Conservation (phyloP, 2,888 invertebrate genomes). For the Hermodice carunculata region DNA sequence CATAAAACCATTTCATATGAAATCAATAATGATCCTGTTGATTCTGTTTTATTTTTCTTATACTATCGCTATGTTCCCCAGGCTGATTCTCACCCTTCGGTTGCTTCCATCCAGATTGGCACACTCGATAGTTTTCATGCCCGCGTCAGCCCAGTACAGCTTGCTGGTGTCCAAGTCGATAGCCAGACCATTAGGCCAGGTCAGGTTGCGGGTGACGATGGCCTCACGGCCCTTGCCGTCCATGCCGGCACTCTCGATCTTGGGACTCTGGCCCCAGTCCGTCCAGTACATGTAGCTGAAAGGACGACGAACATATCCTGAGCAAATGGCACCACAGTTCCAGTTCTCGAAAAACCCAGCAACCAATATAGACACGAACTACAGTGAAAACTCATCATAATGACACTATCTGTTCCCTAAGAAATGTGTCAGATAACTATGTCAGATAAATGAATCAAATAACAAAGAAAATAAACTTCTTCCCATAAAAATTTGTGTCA, state of each 20-base stretch:
- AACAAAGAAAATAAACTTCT: no score
- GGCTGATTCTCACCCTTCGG: constrained; percentile 70
- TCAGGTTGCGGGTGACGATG: constrained; percentile 81
- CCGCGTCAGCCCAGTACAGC: constrained; percentile 91
- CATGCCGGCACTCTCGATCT: constrained; percentile 83
- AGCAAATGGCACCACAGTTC: background rate
- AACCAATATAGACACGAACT: background rate
- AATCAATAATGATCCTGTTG: no score
- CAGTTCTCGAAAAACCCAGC: background rate
- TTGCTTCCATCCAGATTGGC: constrained; percentile 83
- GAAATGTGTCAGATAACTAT: background rate
- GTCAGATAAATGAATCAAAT: background rate
- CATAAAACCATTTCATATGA: no score
- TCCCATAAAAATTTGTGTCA: no score
- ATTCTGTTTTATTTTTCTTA: no score
- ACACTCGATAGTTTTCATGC: constrained; percentile 83
- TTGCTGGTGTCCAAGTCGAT: constrained; percentile 79
- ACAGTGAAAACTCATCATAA: background rate
- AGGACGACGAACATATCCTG: background rate
- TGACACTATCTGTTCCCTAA: no score
- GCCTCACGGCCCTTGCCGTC: constrained; percentile 82
- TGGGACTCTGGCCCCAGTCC: constrained; percentile 83
- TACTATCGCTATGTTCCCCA: no score
- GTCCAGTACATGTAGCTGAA: constrained; percentile 77
- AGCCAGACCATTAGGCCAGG: constrained; percentile 89